phyloP scores from a whole-genome alignment of 1,140 invertebrate species.

The Drosophila kohkoa region DNA sequence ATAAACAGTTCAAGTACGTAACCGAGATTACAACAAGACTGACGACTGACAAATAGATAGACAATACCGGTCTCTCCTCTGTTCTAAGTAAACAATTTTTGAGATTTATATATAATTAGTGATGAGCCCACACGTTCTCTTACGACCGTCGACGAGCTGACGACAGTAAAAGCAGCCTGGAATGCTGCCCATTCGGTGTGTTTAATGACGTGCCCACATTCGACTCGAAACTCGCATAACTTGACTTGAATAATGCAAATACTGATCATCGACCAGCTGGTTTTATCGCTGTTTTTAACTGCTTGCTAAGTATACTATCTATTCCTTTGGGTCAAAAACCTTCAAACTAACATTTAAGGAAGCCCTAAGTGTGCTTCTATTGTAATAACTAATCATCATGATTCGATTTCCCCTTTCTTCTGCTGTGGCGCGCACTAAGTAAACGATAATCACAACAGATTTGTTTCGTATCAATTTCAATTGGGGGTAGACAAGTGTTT shows the following conservation, averaged over 20 bases:
- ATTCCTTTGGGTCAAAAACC: too few relatives aligned
- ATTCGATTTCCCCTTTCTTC: too few relatives aligned
- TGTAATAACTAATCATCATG: not conserved
- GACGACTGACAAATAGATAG: not conserved
- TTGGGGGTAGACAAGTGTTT: slow-evolving; percentile 24
- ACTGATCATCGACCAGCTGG: slow-evolving; percentile 18
- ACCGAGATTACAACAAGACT: slow-evolving; percentile 50
- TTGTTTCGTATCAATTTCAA: slow-evolving; percentile 37
- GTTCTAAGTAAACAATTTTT: slow-evolving; percentile 43
- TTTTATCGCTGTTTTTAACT: slow-evolving; percentile 1
- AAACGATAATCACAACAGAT: slow-evolving; percentile 42
- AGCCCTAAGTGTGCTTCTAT: not conserved
- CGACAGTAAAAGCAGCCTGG: slow-evolving; percentile 45
- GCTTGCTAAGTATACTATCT: too few relatives aligned
- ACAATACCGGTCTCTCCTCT: not conserved
- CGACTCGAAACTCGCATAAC: slow-evolving; percentile 27
- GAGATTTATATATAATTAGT: slow-evolving; percentile 32
- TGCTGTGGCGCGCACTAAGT: not conserved
- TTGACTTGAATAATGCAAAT: slow-evolving; percentile 12
- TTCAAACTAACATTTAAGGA: not conserved
- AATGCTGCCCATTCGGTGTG: slow-evolving; percentile 66
- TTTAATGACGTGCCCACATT: slow-evolving; percentile 45
- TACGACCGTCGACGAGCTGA: not conserved
- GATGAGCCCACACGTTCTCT: slow-evolving; percentile 63
- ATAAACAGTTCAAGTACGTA: slow-evolving; percentile 55